Evolutionary conservation across 1,140 invertebrate species (phyloP).

Genomic region (Neelides sp.): DNA sequence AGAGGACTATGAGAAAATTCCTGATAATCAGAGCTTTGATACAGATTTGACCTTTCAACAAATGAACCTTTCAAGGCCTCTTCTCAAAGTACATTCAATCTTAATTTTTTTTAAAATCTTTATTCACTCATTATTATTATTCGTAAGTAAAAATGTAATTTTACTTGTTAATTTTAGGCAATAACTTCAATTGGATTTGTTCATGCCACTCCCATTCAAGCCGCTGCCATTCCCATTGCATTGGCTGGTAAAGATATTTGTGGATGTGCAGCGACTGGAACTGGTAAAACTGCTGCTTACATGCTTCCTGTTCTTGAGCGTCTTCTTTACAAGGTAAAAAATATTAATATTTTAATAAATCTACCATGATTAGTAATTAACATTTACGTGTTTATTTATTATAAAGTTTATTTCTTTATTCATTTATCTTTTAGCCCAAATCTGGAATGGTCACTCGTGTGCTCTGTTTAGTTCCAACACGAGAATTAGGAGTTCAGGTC

Average conservation of each 20-base stretch:
- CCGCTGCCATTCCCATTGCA: slow-evolving; percentile 84
- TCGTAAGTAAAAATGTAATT: background rate
- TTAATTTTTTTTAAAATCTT: background rate
- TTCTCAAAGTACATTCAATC: slow-evolving; percentile 54
- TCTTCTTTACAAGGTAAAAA: slow-evolving; percentile 56
- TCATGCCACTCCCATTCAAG: slow-evolving; percentile 92
- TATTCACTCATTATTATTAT: slow-evolving; percentile 1
- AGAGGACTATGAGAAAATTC: slow-evolving; percentile 50
- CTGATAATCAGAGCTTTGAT: slow-evolving; percentile 56
- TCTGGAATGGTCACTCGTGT: slow-evolving; percentile 62
- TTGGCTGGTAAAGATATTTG: slow-evolving; percentile 80
- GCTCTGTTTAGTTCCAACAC: slow-evolving; percentile 84
- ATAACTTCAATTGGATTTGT: slow-evolving; percentile 74
- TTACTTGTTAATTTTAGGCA: slow-evolving; percentile 43
- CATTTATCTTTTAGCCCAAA: slow-evolving; percentile 36
- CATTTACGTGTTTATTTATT: background rate
- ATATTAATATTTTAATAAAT: slow-evolving; percentile 28
- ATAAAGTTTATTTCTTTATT: background rate
- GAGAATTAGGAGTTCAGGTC: slow-evolving; percentile 91
- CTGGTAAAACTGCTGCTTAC: slow-evolving; percentile 96
- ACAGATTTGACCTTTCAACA: slow-evolving; percentile 68
- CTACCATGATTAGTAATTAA: background rate
- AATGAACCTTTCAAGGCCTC: slow-evolving; percentile 80
- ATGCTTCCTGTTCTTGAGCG: slow-evolving; percentile 94
- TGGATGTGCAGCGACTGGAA: slow-evolving; percentile 93